phyloP scores from a whole-genome alignment of 53 echinoderm and acorn worm species.

The Hippasteria phrygiana region DNA sequence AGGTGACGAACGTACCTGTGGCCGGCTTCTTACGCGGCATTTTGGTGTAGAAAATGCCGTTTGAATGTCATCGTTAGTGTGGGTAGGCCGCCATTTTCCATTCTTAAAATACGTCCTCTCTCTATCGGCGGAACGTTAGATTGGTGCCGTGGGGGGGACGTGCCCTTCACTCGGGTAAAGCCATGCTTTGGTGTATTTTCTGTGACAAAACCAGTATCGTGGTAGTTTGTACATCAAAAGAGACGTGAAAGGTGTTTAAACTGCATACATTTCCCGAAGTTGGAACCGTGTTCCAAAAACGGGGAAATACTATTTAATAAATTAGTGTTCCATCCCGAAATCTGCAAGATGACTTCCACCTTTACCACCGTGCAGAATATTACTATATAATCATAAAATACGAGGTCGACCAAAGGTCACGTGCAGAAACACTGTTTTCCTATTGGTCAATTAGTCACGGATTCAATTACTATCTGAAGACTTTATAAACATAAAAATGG shows the following conservation, averaged over 20 bases:
- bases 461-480: slow-evolving; percentile 63
- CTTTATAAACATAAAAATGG: background rate
- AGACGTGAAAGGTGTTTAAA: background rate
- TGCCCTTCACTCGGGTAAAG: background rate
- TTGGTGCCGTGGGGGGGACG: slow-evolving; percentile 37
- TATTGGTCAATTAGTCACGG: slow-evolving; percentile 76
- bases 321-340: background rate
- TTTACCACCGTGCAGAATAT: slow-evolving; percentile 8
- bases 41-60: slow-evolving; percentile 71
- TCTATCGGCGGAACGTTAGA: slow-evolving; percentile 43
- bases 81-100: slow-evolving; percentile 72
- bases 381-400: slow-evolving; percentile 28
- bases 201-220: background rate
- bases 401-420: slow-evolving; percentile 74
- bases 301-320: background rate
- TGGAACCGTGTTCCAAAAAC: background rate
- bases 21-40: slow-evolving; percentile 80
- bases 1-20: slow-evolving; percentile 65
- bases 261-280: background rate
- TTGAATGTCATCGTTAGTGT: slow-evolving; percentile 71
- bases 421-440: slow-evolving; percentile 55
- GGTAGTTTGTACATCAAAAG: background rate
- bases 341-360: slow-evolving; percentile 4
- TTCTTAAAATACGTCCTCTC: slow-evolving; percentile 57
- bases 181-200: background rate